These are phyloP conservation scores for Pteruthius melanotis DNA, from an alignment of 2,113 vertebrate genomes.

Conservation along the genomic window DNA sequence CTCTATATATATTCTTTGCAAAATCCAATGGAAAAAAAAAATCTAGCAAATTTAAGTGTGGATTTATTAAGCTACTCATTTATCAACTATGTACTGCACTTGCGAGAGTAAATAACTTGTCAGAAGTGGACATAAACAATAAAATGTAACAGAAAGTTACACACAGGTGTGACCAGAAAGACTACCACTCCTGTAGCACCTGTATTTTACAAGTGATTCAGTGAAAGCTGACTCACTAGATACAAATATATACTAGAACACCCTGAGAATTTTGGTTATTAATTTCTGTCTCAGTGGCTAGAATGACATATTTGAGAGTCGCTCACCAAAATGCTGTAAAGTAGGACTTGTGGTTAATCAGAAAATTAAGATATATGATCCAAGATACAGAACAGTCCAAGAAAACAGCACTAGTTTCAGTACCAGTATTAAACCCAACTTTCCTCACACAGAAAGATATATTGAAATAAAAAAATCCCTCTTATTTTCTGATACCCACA, in stretches of 20 bases:
- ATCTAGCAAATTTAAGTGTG: background rate
- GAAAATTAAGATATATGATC: background rate
- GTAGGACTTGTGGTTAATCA: background rate
- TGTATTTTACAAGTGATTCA: background rate
- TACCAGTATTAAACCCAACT: background rate
- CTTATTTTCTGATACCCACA: background rate
- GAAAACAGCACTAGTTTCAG: background rate
- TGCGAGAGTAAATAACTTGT: background rate
- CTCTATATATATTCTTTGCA: background rate
- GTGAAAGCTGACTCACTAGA: background rate
- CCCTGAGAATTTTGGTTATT: background rate
- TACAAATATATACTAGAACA: background rate
- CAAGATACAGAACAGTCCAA: background rate
- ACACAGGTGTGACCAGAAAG: background rate
- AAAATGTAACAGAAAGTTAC: background rate
- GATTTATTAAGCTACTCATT: background rate
- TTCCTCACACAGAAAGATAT: background rate
- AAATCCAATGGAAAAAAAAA: background rate
- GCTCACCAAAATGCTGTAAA: background rate
- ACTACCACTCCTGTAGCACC: background rate
- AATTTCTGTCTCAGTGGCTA: background rate
- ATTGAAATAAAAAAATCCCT: background rate
- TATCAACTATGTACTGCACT: background rate
- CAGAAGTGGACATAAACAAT: background rate
- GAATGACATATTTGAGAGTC: background rate